A percentile compares a stretch with the other conserved stretches of the same genome.
Evolutionary conservation across 23 tunicate species (phyloP).

Genomic region (Styela clava): DNA sequence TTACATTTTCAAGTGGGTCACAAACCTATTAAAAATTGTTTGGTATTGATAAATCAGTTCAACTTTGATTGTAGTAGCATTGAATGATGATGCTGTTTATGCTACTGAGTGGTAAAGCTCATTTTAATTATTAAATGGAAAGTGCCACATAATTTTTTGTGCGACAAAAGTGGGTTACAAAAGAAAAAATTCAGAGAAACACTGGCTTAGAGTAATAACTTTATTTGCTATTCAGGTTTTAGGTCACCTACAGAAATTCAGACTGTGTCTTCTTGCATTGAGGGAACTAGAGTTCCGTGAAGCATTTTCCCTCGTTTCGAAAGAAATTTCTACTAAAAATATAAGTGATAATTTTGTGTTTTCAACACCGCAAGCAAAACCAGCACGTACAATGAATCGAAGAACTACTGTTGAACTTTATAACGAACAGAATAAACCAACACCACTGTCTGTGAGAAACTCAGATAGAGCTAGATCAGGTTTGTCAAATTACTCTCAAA

Average conservation of each 20-base stretch:
- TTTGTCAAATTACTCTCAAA: no score
- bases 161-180: no score
- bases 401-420: conserved; percentile 76
- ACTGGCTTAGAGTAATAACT: no score
- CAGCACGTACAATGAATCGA: conserved; percentile 9
- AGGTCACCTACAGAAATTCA: conserved; percentile 86
- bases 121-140: no score
- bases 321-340: neutral
- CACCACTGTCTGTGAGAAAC: conserved; percentile 10
- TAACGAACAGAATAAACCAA: conserved; percentile 52
- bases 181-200: no score
- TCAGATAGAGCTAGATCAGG: conserved; percentile 10
- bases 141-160: no score
- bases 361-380: conserved; percentile 7
- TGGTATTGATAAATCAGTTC: no score
- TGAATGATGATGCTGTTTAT: no score
- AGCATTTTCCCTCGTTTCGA: neutral
- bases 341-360: neutral
- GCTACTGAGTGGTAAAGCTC: no score
- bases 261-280: conserved; percentile 63
- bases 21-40: no score
- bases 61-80: no score
- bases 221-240: conserved; percentile 53
- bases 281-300: conserved; percentile 52
- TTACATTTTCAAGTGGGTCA: no score